Conservation (phyloP, 2,888 invertebrate species). For the Caenorhabditis macrosperma region DNA sequence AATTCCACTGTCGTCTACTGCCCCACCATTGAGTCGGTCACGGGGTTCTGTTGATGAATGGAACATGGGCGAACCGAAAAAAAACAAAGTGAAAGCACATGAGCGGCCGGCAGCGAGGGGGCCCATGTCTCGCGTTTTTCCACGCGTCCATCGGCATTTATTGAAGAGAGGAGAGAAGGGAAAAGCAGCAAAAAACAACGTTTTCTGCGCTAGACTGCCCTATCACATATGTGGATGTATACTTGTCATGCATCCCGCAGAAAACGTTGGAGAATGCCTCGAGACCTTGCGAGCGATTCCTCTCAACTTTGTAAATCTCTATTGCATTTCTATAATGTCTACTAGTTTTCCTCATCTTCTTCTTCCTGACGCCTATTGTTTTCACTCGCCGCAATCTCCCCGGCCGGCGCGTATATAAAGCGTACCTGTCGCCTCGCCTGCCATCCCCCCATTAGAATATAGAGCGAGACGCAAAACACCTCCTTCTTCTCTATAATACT, state of each 20-base stretch:
- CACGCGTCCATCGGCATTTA: conserved; percentile 11
- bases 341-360: conserved; percentile 16
- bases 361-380: neutral
- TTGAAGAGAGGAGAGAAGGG: neutral
- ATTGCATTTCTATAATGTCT: conserved; percentile 9
- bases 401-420: conserved; percentile 2
- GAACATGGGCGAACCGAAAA: conserved; percentile 24
- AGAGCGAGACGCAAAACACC: neutral
- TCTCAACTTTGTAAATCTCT: neutral
- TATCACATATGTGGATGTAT: conserved; percentile 20
- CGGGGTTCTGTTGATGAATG: conserved; percentile 33
- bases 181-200: conserved; percentile 11
- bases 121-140: neutral
- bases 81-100: conserved; percentile 24
- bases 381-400: neutral
- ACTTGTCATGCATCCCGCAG: too few species aligned
- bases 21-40: conserved; percentile 18
- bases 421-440: neutral
- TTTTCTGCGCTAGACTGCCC: conserved; percentile 2
- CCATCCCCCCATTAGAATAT: neutral
- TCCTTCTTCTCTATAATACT: neutral
- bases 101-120: conserved; percentile 2
- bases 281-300: neutral
- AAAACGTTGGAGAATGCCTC: too few species aligned
- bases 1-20: neutral